Evolutionary conservation across 2,113 vertebrate genomes (phyloP), one percentile per base, ranked within the genome.

Genomic region (Larimichthys polyactis): DNA sequence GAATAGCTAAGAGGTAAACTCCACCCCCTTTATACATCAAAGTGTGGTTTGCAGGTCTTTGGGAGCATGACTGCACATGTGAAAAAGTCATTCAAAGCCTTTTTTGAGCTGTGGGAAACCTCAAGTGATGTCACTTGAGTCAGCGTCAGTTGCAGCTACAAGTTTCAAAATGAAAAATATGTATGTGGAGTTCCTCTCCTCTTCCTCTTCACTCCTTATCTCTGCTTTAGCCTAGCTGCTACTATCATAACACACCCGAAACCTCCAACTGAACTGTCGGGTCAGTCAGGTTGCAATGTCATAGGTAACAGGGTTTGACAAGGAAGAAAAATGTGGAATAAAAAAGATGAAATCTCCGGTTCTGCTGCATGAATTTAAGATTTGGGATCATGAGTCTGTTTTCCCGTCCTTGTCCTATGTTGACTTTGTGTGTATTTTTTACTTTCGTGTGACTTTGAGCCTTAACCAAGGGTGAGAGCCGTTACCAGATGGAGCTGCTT

Each of bases 401-500:
- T 24, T 8, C 19, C 29, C 11, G 4, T 5, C 2, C 5, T 49
- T 27, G 5, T 16, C 24, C n/a, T 66, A 3, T 43, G 46, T 24
- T 24, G 40, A 46, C 12, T 44, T 66, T n/a, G 8, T 54, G 0
- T 54, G 20, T 54, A 22, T 54, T 54, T 20, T 11, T 54, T 9
- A 40, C 8, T 40, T 40, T 40, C 36, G 7, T 40, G 36, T 40
- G 36, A 40, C 36, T 40, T 40, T 40, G 36, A 71, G 22, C 12
- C 60, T 27, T 19, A 46, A 58, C 24, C 2, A 36, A 22, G 64
- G 51, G 17, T 8, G 17, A 40, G 57, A 54, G 27, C 57, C 17
- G 11, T 24, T 29, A 51, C 32, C 74, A 60, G 81, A 78, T 71
- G 67, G 60, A 36, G 43, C 43, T 78, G 68, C 43, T 76, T 83